Evolutionary conservation across 2,113 vertebrate genomes (phyloP).

Genomic region (Cynoglossus semilaevis): DNA sequence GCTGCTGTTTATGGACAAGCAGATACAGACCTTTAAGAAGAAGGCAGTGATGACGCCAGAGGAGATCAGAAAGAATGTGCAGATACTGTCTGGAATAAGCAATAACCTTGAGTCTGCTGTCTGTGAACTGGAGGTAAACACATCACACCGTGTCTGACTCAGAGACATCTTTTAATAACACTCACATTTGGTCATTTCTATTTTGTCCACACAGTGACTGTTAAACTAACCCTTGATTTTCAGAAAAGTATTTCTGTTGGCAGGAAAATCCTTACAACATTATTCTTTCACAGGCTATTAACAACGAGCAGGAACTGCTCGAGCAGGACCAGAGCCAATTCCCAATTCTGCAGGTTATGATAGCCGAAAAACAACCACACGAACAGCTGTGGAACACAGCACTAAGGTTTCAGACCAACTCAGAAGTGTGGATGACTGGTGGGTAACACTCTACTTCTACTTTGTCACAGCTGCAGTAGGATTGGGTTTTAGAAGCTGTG

Average conservation of each 20-base stretch:
- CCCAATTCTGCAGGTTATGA: conserved; percentile 79
- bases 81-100: conserved; percentile 77
- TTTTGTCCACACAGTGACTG: neutral
- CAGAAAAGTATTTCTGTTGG: neutral
- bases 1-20: conserved; percentile 73
- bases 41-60: conserved; percentile 74
- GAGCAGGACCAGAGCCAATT: conserved; percentile 81
- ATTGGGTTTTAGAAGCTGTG: conserved; percentile 1
- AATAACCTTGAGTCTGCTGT: conserved; percentile 76
- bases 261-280: neutral
- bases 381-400: conserved; percentile 88
- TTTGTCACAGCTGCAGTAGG: neutral
- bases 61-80: conserved; percentile 83
- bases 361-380: conserved; percentile 80
- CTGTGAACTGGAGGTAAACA: conserved; percentile 80
- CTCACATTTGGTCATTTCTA: neutral
- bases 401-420: conserved; percentile 81
- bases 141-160: neutral
- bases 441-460: conserved; percentile 17
- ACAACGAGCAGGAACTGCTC: conserved; percentile 85
- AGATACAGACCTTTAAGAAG: conserved; percentile 82
- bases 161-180: neutral
- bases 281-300: conserved; percentile 77
- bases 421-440: conserved; percentile 90
- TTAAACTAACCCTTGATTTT: neutral